Base-by-base conservation (phyloP, 2,888 invertebrate genomes). In the Netelia inedita region DNA sequence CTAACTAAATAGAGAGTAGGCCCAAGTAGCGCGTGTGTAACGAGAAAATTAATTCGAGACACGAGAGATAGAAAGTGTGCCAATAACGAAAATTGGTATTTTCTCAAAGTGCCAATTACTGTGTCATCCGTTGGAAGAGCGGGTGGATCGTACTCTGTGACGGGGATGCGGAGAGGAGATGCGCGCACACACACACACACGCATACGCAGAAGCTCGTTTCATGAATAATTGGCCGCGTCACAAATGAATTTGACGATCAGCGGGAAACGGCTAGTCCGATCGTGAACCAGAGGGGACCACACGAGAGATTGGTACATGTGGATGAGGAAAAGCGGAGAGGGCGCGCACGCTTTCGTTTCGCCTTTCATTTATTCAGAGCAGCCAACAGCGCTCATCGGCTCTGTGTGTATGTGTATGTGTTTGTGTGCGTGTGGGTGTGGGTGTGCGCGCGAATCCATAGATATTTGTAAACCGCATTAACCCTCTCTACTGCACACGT, bases 191-290 rank as follows among this genome's bases (percentile, higher is more conserved):
- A 69, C 65, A 61, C 75, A 78, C 16, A 68, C 59, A 68, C 43
- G 50, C 69, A 53, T 85, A 82, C 83, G 79, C 84, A 86, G 75
- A 69, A 74, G 79, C 59, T 46, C 81, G 79, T 74, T 74, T 78
- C 89, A 91, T 92, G 91, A 93, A 92, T 93, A 92, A 93, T 93
- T 92, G 91, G 88, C 86, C 89, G 88, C 90, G 89, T 89, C 90
- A 90, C 92, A 90, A 91, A 91, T 91, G 90, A 92, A 92, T 92
- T 92, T 90, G 91, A 89, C 89, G 91, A 91, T 91, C 86, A 91
- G 90, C 91, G 89, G 89, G 83, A 87, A 82, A 87, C 86, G 86
- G 86, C 85, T 87, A 87, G 88, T 87, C 88, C 85, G 85, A 85
- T 84, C 63, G 71, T n/a, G 43, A 75, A 71, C 63, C 68, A 43